Base-by-base conservation (phyloP, 2,888 invertebrate species). In the Syrphus vitripennis region DNA sequence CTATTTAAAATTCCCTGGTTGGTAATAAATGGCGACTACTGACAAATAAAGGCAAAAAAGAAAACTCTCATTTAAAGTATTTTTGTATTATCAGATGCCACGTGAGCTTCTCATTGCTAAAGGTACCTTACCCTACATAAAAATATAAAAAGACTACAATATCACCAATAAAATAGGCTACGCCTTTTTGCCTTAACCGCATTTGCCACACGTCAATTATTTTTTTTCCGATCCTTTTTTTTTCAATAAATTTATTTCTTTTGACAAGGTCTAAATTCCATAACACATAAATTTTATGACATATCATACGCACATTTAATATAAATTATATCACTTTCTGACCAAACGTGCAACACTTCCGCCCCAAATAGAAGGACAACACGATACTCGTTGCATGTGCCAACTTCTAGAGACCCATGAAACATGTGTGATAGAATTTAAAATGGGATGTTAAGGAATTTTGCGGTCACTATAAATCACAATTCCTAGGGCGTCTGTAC, bases 381-480 rank as follows among this genome's bases (percentile, higher is more conserved):
- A 40, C 24, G 45, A 55, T 31, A 50, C 21, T 37, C 12, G 3
- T 26, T 31, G 1, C 12, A 67, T 65, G 16, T 50, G 34, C 29
- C 29, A 67, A 67, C 34, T 37, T 50, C 19, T 21, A 57, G 7
- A 24, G 3, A 16, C 19, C n/a, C n/a, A n/a, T n/a, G n/a, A n/a
- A 40, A 40, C 14, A 14, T 9, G 4, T 40, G 0, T 42, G 14
- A 16, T 26, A 37, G 24, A 16, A 26, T 19, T 24, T 42, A 48
- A 12, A 21, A 61, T 34, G 72, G 29, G 37, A 48, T 53, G 59
- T 59, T 71, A 77, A 65, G 82, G 67, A 72, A 78, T 67, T 82
- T 82, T 83, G 78, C 82, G 82, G 82, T 83, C 72, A 83, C 82
- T 67, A 83, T 82, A 83, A 83, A 83, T 83, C 82, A 83, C 71